phyloP scores from a whole-genome alignment of 2,113 vertebrate genomes.

The Microcebus murinus region DNA sequence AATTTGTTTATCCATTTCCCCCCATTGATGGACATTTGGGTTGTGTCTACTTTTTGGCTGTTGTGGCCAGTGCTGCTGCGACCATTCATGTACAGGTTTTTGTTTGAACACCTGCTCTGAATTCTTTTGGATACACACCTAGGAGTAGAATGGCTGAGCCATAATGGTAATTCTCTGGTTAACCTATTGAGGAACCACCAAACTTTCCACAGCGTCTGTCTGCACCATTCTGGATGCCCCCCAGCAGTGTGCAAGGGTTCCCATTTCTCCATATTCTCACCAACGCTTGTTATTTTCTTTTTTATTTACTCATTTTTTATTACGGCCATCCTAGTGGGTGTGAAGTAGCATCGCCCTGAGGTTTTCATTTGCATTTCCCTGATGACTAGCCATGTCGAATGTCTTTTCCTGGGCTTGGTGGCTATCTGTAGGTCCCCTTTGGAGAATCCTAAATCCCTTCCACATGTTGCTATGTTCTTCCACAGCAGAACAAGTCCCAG shows the following conservation, averaged over 20 bases:
- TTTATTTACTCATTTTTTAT: not conserved
- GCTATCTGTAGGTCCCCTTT: not conserved
- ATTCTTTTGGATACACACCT: not conserved
- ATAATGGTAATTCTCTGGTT: not conserved
- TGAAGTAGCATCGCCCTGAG: not conserved
- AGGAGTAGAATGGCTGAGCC: not conserved
- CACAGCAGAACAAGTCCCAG: not conserved
- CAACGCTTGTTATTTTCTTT: too few relatives aligned
- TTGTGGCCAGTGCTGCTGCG: not conserved
- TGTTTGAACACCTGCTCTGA: not conserved
- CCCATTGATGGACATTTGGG: not conserved
- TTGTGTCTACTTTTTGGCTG: not conserved
- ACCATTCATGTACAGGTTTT: not conserved
- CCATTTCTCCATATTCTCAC: not conserved
- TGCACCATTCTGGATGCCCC: not conserved
- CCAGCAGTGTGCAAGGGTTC: too few relatives aligned
- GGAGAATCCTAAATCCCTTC: not conserved
- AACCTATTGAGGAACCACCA: not conserved
- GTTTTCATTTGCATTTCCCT: not conserved
- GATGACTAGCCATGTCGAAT: accelerated
- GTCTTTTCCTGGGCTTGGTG: not conserved
- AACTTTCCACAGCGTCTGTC: not conserved
- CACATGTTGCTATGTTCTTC: not conserved
- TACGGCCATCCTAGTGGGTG: not conserved
- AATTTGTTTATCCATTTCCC: not conserved